A percentile compares a stretch with the other conserved stretches of the same genome.
These are phyloP conservation scores for Lycocerus yunnanus DNA, from an alignment of 2,888 invertebrate species.

Conservation along the genomic window DNA sequence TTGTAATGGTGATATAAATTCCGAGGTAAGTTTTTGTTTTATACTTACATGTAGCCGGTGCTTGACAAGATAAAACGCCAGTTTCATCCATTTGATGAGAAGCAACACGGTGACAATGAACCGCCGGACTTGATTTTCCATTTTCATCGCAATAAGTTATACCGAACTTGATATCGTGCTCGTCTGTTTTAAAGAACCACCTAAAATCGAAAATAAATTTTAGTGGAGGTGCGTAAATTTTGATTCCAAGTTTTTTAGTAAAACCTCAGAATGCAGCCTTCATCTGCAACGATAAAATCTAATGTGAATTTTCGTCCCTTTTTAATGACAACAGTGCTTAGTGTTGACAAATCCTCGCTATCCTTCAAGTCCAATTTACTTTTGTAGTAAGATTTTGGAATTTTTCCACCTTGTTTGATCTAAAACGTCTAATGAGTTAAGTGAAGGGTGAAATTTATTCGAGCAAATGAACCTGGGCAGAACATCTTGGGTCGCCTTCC, in stretches of 20 bases:
- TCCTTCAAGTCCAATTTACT: conserved; percentile 56
- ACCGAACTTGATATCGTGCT: conserved; percentile 89
- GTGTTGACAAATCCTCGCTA: conserved; percentile 56
- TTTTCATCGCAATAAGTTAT: conserved; percentile 69
- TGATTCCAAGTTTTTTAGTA: neutral
- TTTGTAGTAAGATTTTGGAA: conserved; percentile 77
- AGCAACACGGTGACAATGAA: conserved; percentile 74
- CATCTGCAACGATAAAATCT: conserved; percentile 70
- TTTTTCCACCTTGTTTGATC: conserved; percentile 81
- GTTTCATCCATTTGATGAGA: conserved; percentile 79
- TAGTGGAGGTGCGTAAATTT: neutral
- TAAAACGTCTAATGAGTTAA: conserved; percentile 46
- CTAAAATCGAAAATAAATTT: conserved; percentile 56
- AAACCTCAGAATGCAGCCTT: conserved; percentile 74
- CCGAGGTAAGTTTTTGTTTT: neutral
- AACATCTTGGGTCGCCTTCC: conserved; percentile 76
- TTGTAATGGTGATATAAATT: neutral
- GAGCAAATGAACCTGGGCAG: conserved; percentile 65
- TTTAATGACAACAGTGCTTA: conserved; percentile 68
- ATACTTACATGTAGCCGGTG: conserved; percentile 81
- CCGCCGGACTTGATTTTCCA: conserved; percentile 67
- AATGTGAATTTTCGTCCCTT: conserved; percentile 80
- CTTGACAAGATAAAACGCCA: conserved; percentile 76
- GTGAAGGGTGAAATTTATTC: neutral
- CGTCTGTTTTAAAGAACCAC: conserved; percentile 88